Conservation (phyloP, 2,888 invertebrate genomes). For the Drosophila pseudotalamancana region DNA sequence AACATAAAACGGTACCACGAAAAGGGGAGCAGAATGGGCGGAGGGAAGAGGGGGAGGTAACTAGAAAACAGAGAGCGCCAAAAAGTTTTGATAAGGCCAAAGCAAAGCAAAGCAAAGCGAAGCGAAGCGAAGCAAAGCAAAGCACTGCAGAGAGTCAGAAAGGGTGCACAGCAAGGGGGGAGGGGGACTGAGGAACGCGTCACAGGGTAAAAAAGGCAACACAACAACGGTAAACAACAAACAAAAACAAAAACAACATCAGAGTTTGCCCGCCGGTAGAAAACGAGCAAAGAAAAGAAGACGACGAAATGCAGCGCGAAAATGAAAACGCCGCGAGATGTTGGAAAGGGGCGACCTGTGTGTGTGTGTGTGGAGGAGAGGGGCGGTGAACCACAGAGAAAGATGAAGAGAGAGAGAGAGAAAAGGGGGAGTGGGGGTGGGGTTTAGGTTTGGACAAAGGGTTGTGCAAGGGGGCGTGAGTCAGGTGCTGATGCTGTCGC, state of each 20-base stretch:
- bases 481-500: slow-evolving; percentile 45
- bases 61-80: slow-evolving; percentile 67
- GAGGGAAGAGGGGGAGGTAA: slow-evolving; percentile 12
- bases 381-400: no score
- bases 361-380: slow-evolving; percentile 1
- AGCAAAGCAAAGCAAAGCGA: slow-evolving; percentile 48
- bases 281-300: slow-evolving; percentile 48
- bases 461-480: slow-evolving; percentile 36
- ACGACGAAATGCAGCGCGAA: slow-evolving; percentile 53
- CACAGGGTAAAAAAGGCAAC: slow-evolving; percentile 32
- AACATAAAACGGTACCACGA: slow-evolving; percentile 64
- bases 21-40: slow-evolving; percentile 19
- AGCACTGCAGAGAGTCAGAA: slow-evolving; percentile 20
- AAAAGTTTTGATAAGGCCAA: slow-evolving; percentile 71
- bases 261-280: slow-evolving; percentile 53
- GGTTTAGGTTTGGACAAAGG: no score
- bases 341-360: slow-evolving; percentile 17
- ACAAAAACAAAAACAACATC: slow-evolving; percentile 47
- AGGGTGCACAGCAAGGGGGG: background rate
- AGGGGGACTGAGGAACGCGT: slow-evolving; percentile 23
- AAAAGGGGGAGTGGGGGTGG: background rate
- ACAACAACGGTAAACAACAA: slow-evolving; percentile 51
- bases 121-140: slow-evolving; percentile 37
- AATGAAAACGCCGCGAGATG: slow-evolving; percentile 49
- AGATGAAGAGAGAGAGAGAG: background rate